These are phyloP conservation scores for Mesoligia furuncula DNA, from an alignment of 2,888 invertebrate genomes.

Conservation along the genomic window DNA sequence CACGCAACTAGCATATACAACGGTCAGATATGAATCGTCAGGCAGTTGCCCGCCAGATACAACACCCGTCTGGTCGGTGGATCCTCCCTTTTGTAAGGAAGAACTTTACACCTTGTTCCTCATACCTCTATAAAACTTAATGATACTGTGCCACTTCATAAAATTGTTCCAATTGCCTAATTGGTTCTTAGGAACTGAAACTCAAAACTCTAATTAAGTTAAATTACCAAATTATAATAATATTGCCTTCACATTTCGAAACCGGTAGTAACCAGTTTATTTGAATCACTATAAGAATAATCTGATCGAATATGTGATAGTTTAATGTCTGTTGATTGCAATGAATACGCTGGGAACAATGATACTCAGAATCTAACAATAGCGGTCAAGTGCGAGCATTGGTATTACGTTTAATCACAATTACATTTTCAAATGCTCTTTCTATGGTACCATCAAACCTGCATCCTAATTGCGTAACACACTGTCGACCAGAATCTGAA, in stretches of 20 bases:
- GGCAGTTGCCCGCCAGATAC: too few species aligned
- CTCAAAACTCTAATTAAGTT: conserved; percentile 2
- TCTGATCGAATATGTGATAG: conserved; percentile 41
- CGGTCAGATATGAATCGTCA: too few species aligned
- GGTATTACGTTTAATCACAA: background rate
- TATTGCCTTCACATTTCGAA: conserved; percentile 55
- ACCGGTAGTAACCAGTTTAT: conserved; percentile 34
- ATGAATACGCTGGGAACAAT: conserved; percentile 59
- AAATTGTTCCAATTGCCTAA: conserved; percentile 8
- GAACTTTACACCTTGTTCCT: too few species aligned
- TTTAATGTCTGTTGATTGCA: conserved; percentile 65
- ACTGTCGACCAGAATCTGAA: background rate
- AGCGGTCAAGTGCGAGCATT: conserved; percentile 47
- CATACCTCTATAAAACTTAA: conserved; percentile 7
- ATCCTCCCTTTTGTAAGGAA: too few species aligned
- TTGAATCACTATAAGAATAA: conserved; percentile 35
- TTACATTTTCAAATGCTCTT: background rate
- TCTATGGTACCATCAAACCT: background rate
- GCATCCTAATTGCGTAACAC: background rate
- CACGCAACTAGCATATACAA: too few species aligned
- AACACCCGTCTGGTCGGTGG: too few species aligned
- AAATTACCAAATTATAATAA: conserved; percentile 14
- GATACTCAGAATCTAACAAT: conserved; percentile 47
- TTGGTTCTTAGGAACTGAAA: conserved; percentile 6
- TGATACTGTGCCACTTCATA: conserved; percentile 4